These are phyloP conservation scores for Acrocephalus scirpaceus DNA, from an alignment of 2,797 vertebrate species.

Conservation along the genomic window DNA sequence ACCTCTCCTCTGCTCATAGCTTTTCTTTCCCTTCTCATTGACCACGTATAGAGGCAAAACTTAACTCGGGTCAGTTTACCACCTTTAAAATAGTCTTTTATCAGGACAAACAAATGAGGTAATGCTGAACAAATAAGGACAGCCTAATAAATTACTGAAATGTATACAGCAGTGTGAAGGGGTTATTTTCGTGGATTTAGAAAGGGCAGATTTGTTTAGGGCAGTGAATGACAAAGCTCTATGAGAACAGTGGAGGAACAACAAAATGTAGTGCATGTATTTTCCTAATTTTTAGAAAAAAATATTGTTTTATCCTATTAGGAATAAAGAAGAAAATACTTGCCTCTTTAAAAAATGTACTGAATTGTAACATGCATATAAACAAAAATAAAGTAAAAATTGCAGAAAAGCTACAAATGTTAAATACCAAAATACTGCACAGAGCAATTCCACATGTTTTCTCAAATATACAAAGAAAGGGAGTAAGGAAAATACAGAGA, in stretches of 20 bases:
- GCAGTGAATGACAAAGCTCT: background rate
- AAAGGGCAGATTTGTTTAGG: background rate
- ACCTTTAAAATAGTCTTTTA: background rate
- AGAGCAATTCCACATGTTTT: background rate
- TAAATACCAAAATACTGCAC: background rate
- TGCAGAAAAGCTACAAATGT: background rate
- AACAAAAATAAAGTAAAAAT: background rate
- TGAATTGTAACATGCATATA: background rate
- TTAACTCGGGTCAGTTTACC: background rate
- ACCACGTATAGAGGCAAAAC: background rate
- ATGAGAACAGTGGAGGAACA: background rate
- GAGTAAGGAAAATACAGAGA: background rate
- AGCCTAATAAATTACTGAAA: background rate
- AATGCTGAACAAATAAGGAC: background rate
- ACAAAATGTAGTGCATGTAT: background rate
- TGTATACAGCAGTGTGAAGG: background rate
- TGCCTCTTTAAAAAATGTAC: background rate
- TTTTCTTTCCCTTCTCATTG: background rate
- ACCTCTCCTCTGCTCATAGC: background rate
- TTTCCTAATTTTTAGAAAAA: background rate
- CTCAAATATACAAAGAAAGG: background rate
- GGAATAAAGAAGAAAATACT: background rate
- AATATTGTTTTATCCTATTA: background rate
- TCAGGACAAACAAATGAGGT: background rate
- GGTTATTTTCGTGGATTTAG: background rate